Conservation (phyloP, 2,113 vertebrate species). For the Laticauda colubrina region DNA sequence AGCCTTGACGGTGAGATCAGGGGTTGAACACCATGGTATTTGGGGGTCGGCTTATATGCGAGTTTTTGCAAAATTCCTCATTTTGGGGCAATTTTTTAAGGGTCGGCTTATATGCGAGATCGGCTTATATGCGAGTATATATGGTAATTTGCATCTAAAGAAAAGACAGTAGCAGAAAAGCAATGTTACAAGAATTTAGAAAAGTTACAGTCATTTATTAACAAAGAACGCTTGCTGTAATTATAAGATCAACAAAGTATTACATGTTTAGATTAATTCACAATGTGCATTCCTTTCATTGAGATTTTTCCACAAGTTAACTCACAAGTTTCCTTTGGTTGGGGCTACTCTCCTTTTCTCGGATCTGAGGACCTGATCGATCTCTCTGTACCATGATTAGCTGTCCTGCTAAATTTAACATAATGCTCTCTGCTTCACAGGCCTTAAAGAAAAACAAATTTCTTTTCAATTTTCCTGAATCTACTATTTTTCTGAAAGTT, state of each 20-base stretch:
- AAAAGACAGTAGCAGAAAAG: background rate
- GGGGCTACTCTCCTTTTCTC: constrained; percentile 86
- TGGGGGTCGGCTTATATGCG: too few relatives aligned
- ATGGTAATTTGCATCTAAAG: background rate
- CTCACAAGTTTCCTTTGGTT: constrained; percentile 93
- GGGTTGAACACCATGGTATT: too few relatives aligned
- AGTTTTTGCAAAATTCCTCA: too few relatives aligned
- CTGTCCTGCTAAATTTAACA: constrained; percentile 97
- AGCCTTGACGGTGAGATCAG: too few relatives aligned
- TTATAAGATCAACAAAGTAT: background rate
- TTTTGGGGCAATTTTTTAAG: too few relatives aligned
- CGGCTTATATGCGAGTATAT: too few relatives aligned
- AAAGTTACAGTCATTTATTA: background rate
- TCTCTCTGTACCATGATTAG: constrained; percentile 98
- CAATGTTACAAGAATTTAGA: background rate
- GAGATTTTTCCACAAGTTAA: constrained; percentile 23
- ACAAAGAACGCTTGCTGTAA: background rate
- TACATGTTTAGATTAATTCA: background rate
- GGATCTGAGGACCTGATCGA: constrained; percentile 93
- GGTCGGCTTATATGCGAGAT: too few relatives aligned
- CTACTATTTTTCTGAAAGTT: background rate
- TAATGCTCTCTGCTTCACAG: constrained; percentile 95
- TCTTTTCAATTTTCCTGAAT: constrained; percentile 7
- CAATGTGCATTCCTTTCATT: background rate
- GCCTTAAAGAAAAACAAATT: constrained; percentile 69